Base-by-base conservation (phyloP, 2,888 invertebrate genomes). In the Hypolimnas misippus region DNA sequence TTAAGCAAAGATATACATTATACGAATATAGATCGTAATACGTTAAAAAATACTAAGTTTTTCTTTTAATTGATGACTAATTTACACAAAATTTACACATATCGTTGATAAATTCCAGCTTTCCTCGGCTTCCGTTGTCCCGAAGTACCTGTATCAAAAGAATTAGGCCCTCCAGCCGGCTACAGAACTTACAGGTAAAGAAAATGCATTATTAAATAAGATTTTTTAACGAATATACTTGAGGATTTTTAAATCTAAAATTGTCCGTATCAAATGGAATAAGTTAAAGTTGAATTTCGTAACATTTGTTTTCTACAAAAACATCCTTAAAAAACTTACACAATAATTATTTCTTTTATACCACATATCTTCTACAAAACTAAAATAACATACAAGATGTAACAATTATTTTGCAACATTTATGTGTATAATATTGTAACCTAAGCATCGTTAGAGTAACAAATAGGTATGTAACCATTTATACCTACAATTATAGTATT, bases 111-210 rank as follows among this genome's bases (percentile, higher is more conserved):
- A 55, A 42, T 92, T 91, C 57, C 87, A 95, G 95, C 94, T 46
- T 96, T 93, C 89, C 93, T 97, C 56, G 96, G 96, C 8, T 97
- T 97, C 92, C 93, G 93, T 12, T 97, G 97, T 76, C 97, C 97
- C 0, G 93, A 92, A n/a, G 88, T 93, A 7, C 92, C 92, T 0
- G 72, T 70, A 25, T 80, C 86, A 33, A 84, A 73, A 68, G 92
- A 89, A 69, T 87, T 86, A 59, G 92, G 84, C 14, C 82, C 83
- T 29, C 90, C 84, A n/a, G 87, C 84, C 33, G 92, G 90, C 14
- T 92, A 70, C 81, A 86, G 89, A 80, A 91, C 78, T 70, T 92
- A 89, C 82, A 87, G 87, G 92, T 92, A 77, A 70, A 49, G 21
- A 21, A 46, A 8, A n/a, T 49, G 5, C 7, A 19, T 10, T 12